These are phyloP conservation scores for Bilobella aurantiaca DNA, from an alignment of 1,140 invertebrate species.

Conservation along the genomic window DNA sequence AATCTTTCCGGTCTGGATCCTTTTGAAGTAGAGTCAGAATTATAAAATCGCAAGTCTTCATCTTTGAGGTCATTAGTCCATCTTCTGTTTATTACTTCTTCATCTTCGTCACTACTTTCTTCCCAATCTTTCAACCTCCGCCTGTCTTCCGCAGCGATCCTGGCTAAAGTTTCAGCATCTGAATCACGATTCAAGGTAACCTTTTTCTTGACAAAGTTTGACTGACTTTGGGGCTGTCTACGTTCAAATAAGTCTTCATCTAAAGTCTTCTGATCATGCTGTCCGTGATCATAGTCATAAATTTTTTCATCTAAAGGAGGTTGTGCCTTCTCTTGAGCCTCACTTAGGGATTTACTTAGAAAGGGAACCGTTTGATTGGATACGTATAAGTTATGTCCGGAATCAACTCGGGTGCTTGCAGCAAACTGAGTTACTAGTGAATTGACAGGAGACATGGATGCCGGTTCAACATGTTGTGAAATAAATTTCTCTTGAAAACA, in stretches of 20 bases:
- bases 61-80: too few relatives aligned
- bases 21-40: too few relatives aligned
- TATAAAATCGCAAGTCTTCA: too few relatives aligned
- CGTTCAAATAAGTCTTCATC: not conserved
- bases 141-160: not conserved
- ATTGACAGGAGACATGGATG: too few relatives aligned
- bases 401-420: too few relatives aligned
- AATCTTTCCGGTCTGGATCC: not conserved
- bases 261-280: not conserved
- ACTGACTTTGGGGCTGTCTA: not conserved
- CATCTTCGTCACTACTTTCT: slow-evolving; percentile 38
- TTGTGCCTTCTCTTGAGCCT: too few relatives aligned
- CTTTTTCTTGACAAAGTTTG: not conserved
- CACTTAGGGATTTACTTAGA: too few relatives aligned
- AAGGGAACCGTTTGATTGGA: too few relatives aligned
- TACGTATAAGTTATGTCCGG: too few relatives aligned
- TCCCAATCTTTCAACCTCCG: not conserved
- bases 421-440: too few relatives aligned
- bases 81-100: slow-evolving; percentile 33
- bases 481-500: too few relatives aligned
- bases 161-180: not conserved
- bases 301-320: not conserved
- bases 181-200: not conserved
- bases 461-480: too few relatives aligned
- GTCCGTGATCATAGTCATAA: not conserved